Evolutionary conservation across 2,888 invertebrate genomes (phyloP).

Genomic region (Taphrorychus bicolor): DNA sequence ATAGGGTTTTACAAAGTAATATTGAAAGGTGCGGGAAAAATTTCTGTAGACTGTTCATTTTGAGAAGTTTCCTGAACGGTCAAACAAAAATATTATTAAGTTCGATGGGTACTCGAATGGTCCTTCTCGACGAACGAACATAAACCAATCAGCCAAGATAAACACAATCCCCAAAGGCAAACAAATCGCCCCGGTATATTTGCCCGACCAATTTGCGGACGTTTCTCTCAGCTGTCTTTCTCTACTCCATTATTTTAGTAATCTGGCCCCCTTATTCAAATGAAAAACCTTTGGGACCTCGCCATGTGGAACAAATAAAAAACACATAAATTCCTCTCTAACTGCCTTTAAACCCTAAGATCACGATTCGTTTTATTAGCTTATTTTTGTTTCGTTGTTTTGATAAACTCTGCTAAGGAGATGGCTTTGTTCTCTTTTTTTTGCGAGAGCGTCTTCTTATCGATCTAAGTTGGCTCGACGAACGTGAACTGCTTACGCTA

Average conservation of each 20-base stretch:
- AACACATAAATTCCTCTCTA: slow-evolving; percentile 29
- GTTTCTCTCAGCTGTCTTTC: slow-evolving; percentile 12
- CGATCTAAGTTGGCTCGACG: background rate
- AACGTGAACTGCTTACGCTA: background rate
- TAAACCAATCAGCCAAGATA: slow-evolving; percentile 13
- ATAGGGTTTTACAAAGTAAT: background rate
- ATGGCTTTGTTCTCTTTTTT: too few relatives aligned
- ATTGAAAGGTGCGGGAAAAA: too few relatives aligned
- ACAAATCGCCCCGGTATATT: slow-evolving; percentile 12
- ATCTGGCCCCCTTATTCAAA: slow-evolving; percentile 18
- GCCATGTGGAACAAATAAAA: slow-evolving; percentile 28
- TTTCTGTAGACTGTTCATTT: too few relatives aligned
- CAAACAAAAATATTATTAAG: slow-evolving; percentile 5
- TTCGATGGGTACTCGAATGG: background rate
- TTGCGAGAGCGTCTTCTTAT: background rate
- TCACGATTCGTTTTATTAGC: slow-evolving; percentile 33
- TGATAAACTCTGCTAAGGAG: slow-evolving; percentile 1
- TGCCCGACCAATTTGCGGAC: slow-evolving; percentile 16
- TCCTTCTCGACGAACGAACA: background rate
- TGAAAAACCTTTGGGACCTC: slow-evolving; percentile 11
- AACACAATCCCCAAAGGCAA: slow-evolving; percentile 16
- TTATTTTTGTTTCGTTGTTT: slow-evolving; percentile 17
- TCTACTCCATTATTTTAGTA: slow-evolving; percentile 19
- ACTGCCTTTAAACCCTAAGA: slow-evolving; percentile 30
- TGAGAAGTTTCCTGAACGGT: background rate